Percentiles rank a stretch among this genome's conserved stretches.
Conservation (phyloP, 2,797 vertebrate genomes). For the Cyprinella venusta region DNA sequence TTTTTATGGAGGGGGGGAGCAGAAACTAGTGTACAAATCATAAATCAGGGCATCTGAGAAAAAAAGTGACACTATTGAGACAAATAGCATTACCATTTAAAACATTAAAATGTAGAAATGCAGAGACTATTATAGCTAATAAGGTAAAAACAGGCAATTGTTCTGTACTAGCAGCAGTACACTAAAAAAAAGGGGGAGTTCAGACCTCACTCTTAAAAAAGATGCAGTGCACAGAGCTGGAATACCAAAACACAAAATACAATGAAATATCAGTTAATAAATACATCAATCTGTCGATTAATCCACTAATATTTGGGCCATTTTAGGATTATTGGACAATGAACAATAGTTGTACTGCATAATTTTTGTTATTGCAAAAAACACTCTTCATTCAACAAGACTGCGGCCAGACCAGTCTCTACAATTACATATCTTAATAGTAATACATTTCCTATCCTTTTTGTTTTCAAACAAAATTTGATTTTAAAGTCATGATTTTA, state of each 20-base stretch:
- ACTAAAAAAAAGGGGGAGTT: background rate
- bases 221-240: background rate
- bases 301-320: background rate
- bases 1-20: background rate
- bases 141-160: background rate
- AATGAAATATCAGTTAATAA: background rate
- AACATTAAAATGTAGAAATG: background rate
- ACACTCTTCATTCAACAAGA: background rate
- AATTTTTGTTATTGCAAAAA: background rate
- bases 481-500: background rate
- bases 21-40: slow-evolving; percentile 6
- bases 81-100: background rate
- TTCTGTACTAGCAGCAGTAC: background rate
- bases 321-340: background rate
- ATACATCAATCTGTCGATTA: background rate
- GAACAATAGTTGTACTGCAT: background rate
- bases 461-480: background rate
- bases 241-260: no score
- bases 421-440: background rate
- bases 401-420: background rate
- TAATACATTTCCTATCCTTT: background rate
- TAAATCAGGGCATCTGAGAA: background rate
- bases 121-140: background rate
- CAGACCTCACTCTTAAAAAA: background rate
- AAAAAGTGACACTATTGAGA: background rate